A percentile compares a stretch with the other conserved stretches of the same genome.
These are phyloP conservation scores for Phyllostomus hastatus DNA, from an alignment of 2,113 vertebrate species.

Conservation along the genomic window DNA sequence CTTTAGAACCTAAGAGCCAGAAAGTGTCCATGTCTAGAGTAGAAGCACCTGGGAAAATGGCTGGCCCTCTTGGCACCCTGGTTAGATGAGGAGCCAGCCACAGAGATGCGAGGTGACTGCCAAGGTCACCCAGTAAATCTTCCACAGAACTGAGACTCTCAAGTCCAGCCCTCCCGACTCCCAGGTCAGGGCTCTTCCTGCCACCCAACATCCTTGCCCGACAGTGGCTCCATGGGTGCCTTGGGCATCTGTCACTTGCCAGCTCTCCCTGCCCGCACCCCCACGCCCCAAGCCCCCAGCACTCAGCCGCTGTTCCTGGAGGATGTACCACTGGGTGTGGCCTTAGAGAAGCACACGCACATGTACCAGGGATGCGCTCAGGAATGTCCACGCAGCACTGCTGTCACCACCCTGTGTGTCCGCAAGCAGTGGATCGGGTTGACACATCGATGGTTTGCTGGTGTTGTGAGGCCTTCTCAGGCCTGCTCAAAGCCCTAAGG, in stretches of 20 bases:
- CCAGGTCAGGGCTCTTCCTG: background rate
- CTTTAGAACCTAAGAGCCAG: background rate
- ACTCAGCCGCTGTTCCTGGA: background rate
- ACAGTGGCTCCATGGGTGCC: background rate
- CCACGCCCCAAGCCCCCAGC: background rate
- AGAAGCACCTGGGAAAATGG: background rate
- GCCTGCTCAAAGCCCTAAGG: background rate
- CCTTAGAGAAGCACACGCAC: background rate
- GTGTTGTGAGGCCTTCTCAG: background rate
- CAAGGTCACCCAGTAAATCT: background rate
- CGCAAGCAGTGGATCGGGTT: background rate
- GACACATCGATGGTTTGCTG: background rate
- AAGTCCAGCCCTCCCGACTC: background rate
- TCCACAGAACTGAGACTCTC: background rate
- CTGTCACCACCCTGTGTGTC: background rate
- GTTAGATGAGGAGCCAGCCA: background rate
- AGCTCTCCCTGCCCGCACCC: background rate
- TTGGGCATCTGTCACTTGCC: background rate
- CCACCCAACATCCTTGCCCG: background rate
- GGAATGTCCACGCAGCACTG: background rate
- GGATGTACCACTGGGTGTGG: background rate
- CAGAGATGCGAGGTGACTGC: background rate
- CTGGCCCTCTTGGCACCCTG: background rate
- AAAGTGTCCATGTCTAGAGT: background rate
- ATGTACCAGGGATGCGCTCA: background rate